A percentile compares a stretch with the other conserved stretches of the same genome.
Conservation (phyloP, 1,140 invertebrate species). For the Drosophila ogumai region DNA sequence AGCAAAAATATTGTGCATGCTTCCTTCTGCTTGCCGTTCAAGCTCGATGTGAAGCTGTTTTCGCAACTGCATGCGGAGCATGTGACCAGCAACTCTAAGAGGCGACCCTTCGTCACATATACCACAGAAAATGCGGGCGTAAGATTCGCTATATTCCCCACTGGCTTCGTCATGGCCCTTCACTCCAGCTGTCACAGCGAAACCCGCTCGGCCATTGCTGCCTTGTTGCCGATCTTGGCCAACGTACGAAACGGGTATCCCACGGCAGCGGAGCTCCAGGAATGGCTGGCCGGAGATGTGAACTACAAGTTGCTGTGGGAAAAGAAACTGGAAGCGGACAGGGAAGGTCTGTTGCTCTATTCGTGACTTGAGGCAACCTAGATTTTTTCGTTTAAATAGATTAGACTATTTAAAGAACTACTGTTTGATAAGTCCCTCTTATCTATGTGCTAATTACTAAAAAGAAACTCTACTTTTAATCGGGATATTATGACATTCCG, state of each 20-base stretch:
- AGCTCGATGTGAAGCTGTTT: slow-evolving; percentile 51
- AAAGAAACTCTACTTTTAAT: slow-evolving; percentile 1
- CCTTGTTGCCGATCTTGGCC: slow-evolving; percentile 54
- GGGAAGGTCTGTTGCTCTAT: slow-evolving; percentile 47
- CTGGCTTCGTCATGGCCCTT: slow-evolving; percentile 54
- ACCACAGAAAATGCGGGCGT: slow-evolving; percentile 34
- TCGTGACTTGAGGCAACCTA: slow-evolving; percentile 12
- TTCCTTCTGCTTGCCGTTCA: slow-evolving; percentile 65
- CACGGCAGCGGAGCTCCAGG: slow-evolving; percentile 31
- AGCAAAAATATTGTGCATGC: slow-evolving; percentile 57
- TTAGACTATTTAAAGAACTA: neutral
- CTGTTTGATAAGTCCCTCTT: neutral
- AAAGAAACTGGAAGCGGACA: slow-evolving; percentile 55
- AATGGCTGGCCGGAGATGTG: slow-evolving; percentile 29
- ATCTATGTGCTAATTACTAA: neutral
- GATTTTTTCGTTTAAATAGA: neutral
- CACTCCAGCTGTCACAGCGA: slow-evolving; percentile 51
- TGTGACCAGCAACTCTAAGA: slow-evolving; percentile 21
- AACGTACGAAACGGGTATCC: slow-evolving; percentile 43
- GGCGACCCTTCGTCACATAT: slow-evolving; percentile 60
- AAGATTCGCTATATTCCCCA: slow-evolving; percentile 59
- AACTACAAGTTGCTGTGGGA: slow-evolving; percentile 63
- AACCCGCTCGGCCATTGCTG: slow-evolving; percentile 46
- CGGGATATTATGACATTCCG: neutral
- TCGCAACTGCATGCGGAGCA: slow-evolving; percentile 20